A percentile compares a stretch with the other conserved stretches of the same genome.
Evolutionary conservation across 1,140 invertebrate genomes (phyloP).

Genomic region (Panulirus ornatus): DNA sequence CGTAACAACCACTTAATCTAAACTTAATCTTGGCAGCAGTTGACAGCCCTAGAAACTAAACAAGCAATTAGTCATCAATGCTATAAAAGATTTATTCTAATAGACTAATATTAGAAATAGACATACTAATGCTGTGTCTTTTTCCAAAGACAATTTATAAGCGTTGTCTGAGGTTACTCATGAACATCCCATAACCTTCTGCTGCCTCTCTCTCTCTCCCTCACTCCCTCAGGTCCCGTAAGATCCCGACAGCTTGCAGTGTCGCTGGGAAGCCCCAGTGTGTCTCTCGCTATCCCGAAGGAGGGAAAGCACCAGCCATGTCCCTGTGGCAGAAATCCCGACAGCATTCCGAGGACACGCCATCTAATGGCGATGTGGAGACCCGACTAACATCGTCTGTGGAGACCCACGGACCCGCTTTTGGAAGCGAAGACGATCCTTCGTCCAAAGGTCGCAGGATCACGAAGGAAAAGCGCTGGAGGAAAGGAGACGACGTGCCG

Average conservation of each 20-base stretch:
- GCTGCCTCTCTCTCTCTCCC: neutral
- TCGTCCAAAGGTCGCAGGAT: neutral
- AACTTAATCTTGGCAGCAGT: no score
- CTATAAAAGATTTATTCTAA: no score
- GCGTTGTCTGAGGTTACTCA: no score
- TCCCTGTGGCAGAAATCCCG: neutral
- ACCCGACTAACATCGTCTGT: neutral
- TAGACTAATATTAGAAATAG: no score
- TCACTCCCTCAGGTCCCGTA: neutral
- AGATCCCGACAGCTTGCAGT: neutral
- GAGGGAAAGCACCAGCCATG: neutral
- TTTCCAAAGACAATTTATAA: no score
- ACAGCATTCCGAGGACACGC: neutral
- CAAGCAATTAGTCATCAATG: no score
- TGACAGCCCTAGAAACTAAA: no score
- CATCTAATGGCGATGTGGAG: neutral
- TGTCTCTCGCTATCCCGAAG: neutral
- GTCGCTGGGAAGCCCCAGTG: neutral
- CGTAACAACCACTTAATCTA: no score
- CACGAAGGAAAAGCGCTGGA: neutral
- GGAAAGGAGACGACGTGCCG: neutral
- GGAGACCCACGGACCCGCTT: neutral
- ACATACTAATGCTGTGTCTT: no score
- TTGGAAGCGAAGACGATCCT: neutral
- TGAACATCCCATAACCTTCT: no score